phyloP scores from a whole-genome alignment of 2,888 invertebrate genomes.

The Pseudeuparius sepicola region DNA sequence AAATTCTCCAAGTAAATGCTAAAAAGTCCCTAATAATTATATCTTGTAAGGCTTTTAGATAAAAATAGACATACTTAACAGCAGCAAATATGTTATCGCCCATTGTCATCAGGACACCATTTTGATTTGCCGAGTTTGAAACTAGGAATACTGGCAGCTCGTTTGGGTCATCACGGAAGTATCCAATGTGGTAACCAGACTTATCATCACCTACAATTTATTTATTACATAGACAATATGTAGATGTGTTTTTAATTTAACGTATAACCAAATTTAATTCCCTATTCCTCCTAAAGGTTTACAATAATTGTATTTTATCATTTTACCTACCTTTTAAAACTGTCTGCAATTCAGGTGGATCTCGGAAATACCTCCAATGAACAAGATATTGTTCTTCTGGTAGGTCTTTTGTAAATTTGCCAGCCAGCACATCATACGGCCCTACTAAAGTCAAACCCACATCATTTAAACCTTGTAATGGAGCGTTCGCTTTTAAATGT shows the following conservation, averaged over 20 bases:
- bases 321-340: constrained; percentile 61
- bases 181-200: constrained; percentile 76
- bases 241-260: too few relatives aligned
- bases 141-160: constrained; percentile 69
- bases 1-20: constrained; percentile 49
- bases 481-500: constrained; percentile 43
- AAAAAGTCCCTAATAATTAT: too few relatives aligned
- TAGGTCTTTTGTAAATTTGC: constrained; percentile 41
- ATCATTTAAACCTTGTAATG: constrained; percentile 52
- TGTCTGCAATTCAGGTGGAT: constrained; percentile 91
- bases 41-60: too few relatives aligned
- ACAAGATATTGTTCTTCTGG: constrained; percentile 47
- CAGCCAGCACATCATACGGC: constrained; percentile 73
- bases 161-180: constrained; percentile 75
- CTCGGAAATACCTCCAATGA: constrained; percentile 88
- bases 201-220: constrained; percentile 55
- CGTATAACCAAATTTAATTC: too few relatives aligned
- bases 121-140: constrained; percentile 58
- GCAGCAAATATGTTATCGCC: constrained; percentile 76
- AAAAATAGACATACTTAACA: constrained; percentile 61
- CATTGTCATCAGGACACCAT: constrained; percentile 58
- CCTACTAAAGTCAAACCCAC: constrained; percentile 71
- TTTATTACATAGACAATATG: too few relatives aligned
- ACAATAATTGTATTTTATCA: too few relatives aligned
- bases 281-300: too few relatives aligned